These are phyloP conservation scores for Campoletis sonorensis DNA, from an alignment of 1,140 invertebrate genomes.

Conservation along the genomic window DNA sequence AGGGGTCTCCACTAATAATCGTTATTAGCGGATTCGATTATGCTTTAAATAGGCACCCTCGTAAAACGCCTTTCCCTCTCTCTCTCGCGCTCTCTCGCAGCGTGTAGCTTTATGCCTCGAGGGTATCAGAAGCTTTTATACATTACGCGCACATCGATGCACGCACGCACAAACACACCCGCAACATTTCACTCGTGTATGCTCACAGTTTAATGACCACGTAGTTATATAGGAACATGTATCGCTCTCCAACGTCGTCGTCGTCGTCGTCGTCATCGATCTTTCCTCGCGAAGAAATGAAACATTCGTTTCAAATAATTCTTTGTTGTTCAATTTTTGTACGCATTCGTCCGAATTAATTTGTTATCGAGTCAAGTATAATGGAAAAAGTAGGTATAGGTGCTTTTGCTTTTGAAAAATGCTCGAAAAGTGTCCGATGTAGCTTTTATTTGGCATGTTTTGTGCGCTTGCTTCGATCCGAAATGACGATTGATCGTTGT, in stretches of 20 bases:
- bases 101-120: slow-evolving; percentile 8
- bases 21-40: slow-evolving; percentile 58
- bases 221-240: not conserved
- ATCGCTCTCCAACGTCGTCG: not conserved
- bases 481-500: slow-evolving; percentile 15
- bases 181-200: not conserved
- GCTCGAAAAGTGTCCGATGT: too few relatives aligned
- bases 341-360: slow-evolving; percentile 15
- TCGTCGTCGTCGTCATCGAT: slow-evolving; percentile 36
- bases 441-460: too few relatives aligned
- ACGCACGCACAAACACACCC: not conserved
- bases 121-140: slow-evolving; percentile 18
- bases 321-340: not conserved
- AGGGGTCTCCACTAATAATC: slow-evolving; percentile 44
- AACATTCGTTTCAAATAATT: not conserved
- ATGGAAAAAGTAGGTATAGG: too few relatives aligned
- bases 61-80: slow-evolving; percentile 50
- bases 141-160: not conserved
- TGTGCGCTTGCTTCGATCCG: not conserved
- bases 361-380: too few relatives aligned
- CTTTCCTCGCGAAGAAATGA: slow-evolving; percentile 21
- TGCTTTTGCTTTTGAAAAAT: too few relatives aligned
- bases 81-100: too few relatives aligned
- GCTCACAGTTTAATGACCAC: slow-evolving; percentile 6
- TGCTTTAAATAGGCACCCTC: slow-evolving; percentile 60